These are phyloP conservation scores for Pemphigus obesinymphae DNA, from an alignment of 1,140 invertebrate species.

Conservation along the genomic window DNA sequence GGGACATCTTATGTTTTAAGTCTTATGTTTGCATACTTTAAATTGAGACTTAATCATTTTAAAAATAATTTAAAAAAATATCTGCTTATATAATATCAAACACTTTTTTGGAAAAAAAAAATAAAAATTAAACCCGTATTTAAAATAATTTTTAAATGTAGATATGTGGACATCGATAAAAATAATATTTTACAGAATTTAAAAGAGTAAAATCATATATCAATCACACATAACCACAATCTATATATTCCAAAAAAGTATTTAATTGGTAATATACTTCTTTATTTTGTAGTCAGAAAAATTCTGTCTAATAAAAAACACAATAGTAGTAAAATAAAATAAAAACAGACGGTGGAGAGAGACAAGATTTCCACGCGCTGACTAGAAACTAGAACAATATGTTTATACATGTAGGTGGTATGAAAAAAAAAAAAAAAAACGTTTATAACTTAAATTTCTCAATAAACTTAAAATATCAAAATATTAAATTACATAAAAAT, in stretches of 20 bases:
- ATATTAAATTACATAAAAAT: slow-evolving; percentile 33
- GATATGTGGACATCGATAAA: neutral
- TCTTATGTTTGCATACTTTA: neutral
- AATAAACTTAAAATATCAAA: slow-evolving; percentile 4
- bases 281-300: neutral
- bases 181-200: neutral
- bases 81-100: neutral
- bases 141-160: neutral
- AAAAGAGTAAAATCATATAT: neutral
- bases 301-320: neutral
- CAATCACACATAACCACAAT: neutral
- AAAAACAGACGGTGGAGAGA: slow-evolving; percentile 26
- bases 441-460: neutral
- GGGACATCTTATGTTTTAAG: neutral
- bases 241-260: slow-evolving; percentile 3
- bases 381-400: slow-evolving; percentile 37
- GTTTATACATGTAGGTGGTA: slow-evolving; percentile 29
- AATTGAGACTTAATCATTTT: neutral
- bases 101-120: neutral
- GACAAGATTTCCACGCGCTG: slow-evolving; percentile 2
- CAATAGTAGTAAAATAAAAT: slow-evolving; percentile 48
- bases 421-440: slow-evolving; percentile 5
- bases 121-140: neutral
- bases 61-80: neutral
- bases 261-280: neutral